A percentile compares a stretch with the other conserved stretches of the same genome.
Conservation (phyloP, 2,113 vertebrate genomes). For the Vidua chalybeata region DNA sequence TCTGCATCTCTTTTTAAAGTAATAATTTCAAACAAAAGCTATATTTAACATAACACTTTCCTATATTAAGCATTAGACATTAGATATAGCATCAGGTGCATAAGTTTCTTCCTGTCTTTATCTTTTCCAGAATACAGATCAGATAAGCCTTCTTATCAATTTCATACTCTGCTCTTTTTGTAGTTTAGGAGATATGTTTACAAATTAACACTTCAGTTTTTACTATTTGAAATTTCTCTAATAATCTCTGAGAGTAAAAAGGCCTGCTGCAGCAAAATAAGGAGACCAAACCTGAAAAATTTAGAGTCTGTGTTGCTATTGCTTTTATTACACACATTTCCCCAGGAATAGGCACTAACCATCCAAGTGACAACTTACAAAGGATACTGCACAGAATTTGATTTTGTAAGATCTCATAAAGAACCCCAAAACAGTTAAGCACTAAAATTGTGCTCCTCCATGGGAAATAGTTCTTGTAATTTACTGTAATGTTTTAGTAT, state of each 20-base stretch:
- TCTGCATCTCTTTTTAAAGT: neutral
- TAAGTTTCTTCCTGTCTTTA: neutral
- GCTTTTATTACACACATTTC: neutral
- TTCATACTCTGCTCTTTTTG: neutral
- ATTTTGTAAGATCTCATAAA: neutral
- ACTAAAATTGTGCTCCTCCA: neutral
- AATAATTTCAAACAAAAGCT: neutral
- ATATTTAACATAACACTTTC: neutral
- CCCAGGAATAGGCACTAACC: rapidly evolving
- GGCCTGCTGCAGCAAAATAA: neutral
- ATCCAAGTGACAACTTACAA: neutral
- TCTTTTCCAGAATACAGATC: neutral
- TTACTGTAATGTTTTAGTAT: neutral
- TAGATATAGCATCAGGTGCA: neutral
- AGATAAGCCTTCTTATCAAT: neutral
- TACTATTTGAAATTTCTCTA: neutral
- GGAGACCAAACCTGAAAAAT: neutral
- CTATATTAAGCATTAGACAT: neutral
- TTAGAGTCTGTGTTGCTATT: neutral
- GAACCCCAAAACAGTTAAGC: neutral
- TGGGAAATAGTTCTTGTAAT: neutral
- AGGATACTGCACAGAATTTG: neutral
- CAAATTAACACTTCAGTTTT: neutral
- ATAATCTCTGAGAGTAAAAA: neutral
- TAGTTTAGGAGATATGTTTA: neutral